phyloP scores from a whole-genome alignment of 2,797 vertebrate species.

The Epinephelus coioides region DNA sequence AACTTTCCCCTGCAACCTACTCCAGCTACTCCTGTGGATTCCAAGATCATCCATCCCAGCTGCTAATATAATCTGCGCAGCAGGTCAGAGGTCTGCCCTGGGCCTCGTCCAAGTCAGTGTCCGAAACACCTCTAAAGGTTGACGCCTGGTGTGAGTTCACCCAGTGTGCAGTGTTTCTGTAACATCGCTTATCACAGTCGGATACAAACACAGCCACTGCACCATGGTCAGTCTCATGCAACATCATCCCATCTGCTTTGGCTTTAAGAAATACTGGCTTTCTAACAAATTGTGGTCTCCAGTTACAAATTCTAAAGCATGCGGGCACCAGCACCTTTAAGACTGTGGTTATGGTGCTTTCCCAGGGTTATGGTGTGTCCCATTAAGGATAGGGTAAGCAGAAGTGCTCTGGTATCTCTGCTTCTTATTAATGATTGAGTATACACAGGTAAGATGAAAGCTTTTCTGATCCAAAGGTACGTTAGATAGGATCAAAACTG shows the following conservation, averaged over 20 bases:
- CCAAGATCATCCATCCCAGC: slow-evolving; percentile 25
- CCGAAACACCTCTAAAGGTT: slow-evolving; percentile 26
- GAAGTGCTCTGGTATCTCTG: background rate
- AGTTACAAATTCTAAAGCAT: slow-evolving; percentile 6
- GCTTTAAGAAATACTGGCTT: slow-evolving; percentile 18
- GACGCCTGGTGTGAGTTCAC: slow-evolving; percentile 19
- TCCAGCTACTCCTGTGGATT: slow-evolving; percentile 18
- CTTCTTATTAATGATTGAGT: background rate
- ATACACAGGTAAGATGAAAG: background rate
- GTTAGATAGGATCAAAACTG: slow-evolving; percentile 1
- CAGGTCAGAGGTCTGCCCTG: slow-evolving; percentile 26
- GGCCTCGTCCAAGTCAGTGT: slow-evolving; percentile 31
- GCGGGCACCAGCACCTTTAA: background rate
- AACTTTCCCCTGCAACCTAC: background rate
- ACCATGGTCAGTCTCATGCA: background rate
- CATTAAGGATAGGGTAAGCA: background rate
- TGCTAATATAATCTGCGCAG: slow-evolving; percentile 34
- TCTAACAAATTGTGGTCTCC: background rate
- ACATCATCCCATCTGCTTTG: slow-evolving; percentile 23
- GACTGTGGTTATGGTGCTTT: background rate
- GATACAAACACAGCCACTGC: slow-evolving; percentile 19
- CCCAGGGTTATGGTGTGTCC: background rate
- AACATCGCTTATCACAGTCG: slow-evolving; percentile 9
- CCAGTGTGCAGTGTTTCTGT: slow-evolving; percentile 13
- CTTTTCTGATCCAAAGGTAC: background rate